phyloP scores from a whole-genome alignment of 2,888 invertebrate genomes.

The Nephrocerus scutellatus region DNA sequence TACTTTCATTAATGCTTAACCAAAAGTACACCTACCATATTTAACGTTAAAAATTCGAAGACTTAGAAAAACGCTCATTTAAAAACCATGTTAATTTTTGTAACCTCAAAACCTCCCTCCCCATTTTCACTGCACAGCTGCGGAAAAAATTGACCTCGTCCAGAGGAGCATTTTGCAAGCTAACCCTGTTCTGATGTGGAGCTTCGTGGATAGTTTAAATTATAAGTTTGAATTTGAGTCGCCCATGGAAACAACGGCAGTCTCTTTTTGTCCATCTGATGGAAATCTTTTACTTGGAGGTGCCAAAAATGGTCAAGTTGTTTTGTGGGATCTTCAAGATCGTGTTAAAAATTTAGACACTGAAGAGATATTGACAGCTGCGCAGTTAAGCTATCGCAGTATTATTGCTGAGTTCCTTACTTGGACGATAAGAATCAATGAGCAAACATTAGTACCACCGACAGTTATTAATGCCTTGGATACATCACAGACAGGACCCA shows the following conservation, averaged over 20 bases:
- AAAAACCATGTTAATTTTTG: too few relatives aligned
- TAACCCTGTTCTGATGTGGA: constrained; percentile 68
- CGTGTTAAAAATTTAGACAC: constrained; percentile 58
- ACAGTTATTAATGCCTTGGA: constrained; percentile 58
- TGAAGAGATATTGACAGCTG: constrained; percentile 55
- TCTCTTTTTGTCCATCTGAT: constrained; percentile 64
- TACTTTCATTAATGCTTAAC: too few relatives aligned
- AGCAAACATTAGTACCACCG: constrained; percentile 53
- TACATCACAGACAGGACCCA: constrained; percentile 57
- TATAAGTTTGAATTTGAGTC: constrained; percentile 65
- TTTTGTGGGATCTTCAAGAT: constrained; percentile 63
- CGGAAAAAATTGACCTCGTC: constrained; percentile 47
- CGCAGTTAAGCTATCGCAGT: constrained; percentile 56
- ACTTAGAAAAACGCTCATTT: too few relatives aligned
- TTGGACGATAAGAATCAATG: constrained; percentile 62
- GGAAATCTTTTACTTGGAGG: constrained; percentile 66
- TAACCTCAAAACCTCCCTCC: too few relatives aligned
- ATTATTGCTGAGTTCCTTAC: constrained; percentile 57
- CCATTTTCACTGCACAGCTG: too few relatives aligned
- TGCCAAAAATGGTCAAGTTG: constrained; percentile 62
- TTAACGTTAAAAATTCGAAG: too few relatives aligned
- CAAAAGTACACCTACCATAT: too few relatives aligned
- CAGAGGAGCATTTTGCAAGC: constrained; percentile 55
- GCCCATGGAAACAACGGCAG: constrained; percentile 57
- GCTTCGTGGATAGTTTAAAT: constrained; percentile 60